phyloP scores from a whole-genome alignment of 2,113 vertebrate genomes.

The Hystrix brachyura region DNA sequence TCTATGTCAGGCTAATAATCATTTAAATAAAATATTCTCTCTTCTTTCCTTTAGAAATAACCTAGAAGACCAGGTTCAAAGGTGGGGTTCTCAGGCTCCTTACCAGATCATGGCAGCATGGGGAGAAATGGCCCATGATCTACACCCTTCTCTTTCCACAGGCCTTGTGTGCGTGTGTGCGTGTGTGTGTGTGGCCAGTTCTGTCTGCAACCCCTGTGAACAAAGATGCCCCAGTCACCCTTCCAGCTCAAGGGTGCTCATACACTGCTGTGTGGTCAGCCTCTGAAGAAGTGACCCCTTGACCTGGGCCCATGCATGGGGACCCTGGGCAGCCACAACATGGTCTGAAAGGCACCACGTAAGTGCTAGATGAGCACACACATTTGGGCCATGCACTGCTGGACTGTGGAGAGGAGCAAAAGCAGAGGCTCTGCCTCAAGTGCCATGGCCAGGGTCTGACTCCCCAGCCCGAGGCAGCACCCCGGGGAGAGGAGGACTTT shows the following conservation, averaged over 20 bases:
- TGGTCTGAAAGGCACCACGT: neutral
- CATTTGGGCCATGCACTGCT: neutral
- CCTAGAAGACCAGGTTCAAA: neutral
- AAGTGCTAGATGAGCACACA: neutral
- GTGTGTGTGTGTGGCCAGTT: neutral
- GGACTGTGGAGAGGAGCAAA: neutral
- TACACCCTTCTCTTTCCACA: neutral
- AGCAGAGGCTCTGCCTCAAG: neutral
- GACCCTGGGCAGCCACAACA: neutral
- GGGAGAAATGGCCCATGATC: neutral
- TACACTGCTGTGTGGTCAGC: neutral
- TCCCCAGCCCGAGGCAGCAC: neutral
- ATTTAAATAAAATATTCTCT: neutral
- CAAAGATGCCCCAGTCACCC: neutral
- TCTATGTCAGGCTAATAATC: neutral
- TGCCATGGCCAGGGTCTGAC: neutral
- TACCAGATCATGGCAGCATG: neutral
- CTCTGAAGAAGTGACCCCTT: constrained; percentile 14
- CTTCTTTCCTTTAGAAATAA: neutral
- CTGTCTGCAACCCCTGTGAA: neutral
- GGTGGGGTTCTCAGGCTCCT: neutral
- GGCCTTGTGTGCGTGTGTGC: neutral
- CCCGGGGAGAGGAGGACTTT: neutral
- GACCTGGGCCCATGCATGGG: neutral
- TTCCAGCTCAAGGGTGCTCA: neutral